Conservation (phyloP, 2,797 vertebrate species). For the Brotula barbata region DNA sequence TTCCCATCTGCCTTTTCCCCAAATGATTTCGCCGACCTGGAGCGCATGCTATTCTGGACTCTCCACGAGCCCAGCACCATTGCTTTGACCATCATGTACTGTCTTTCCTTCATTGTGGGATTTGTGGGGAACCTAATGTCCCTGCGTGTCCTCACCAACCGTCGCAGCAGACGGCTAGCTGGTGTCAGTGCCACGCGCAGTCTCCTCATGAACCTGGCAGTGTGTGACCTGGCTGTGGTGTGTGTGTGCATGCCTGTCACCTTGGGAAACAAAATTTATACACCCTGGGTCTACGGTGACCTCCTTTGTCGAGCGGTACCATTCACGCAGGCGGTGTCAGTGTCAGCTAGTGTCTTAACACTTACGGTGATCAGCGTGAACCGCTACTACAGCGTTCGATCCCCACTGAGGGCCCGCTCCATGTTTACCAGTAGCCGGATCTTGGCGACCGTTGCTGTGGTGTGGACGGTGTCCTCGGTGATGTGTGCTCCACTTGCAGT, state of each 20-base stretch:
- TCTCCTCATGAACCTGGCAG: slow-evolving; percentile 88
- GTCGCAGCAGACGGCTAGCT: slow-evolving; percentile 73
- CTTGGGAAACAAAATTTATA: slow-evolving; percentile 87
- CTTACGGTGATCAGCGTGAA: slow-evolving; percentile 91
- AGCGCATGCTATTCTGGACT: slow-evolving; percentile 85
- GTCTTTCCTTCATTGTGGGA: slow-evolving; percentile 84
- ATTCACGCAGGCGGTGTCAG: slow-evolving; percentile 89
- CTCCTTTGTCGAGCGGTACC: slow-evolving; percentile 88
- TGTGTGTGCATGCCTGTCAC: slow-evolving; percentile 94
- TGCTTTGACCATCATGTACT: slow-evolving; percentile 83
- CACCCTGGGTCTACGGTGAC: slow-evolving; percentile 90
- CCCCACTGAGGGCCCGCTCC: slow-evolving; percentile 85
- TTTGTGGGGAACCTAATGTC: slow-evolving; percentile 88
- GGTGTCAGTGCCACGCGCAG: slow-evolving; percentile 86
- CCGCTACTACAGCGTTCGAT: slow-evolving; percentile 89
- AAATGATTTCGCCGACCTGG: slow-evolving; percentile 78
- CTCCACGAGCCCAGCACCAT: slow-evolving; percentile 84
- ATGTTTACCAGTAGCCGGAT: slow-evolving; percentile 88
- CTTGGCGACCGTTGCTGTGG: slow-evolving; percentile 81
- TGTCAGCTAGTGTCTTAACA: slow-evolving; percentile 89
- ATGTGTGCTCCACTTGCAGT: slow-evolving; percentile 89
- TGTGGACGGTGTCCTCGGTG: slow-evolving; percentile 85
- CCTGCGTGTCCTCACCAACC: slow-evolving; percentile 86
- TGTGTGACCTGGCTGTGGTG: slow-evolving; percentile 92
- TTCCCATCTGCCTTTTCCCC: slow-evolving; percentile 44